Base-by-base conservation (phyloP, 2,113 vertebrate genomes). In the Lampris megalopsis region DNA sequence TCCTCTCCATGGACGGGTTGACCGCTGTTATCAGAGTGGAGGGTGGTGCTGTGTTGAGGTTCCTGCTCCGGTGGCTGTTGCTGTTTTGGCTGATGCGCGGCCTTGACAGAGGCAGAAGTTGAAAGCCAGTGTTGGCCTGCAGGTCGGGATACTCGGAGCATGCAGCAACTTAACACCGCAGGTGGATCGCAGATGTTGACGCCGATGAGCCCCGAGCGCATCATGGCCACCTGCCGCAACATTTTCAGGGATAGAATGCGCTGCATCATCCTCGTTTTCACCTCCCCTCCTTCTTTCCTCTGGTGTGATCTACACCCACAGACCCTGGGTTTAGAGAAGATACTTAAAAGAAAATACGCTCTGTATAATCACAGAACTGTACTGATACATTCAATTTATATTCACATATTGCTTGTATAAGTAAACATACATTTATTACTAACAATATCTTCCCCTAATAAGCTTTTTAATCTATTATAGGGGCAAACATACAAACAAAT, bases 241-340 rank as follows among this genome's bases (percentile, higher is more conserved):
- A 86, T 83, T 73, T 91, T 77, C 43, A 64, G 89, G 37, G 92
- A 83, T 6, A 95, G 53, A 68, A 91, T 82, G 82, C 90, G 82
- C 3, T 95, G 95, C 95, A 97, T 96, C 79, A 75, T 88, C 81
- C 40, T 82, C 85, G 9, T 77, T 52, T 47, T 76, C 5, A 6
- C 10, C 73, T 63, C 62, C 48, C 1, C 71, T 56, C 67, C 65
- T 73, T 67, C 62, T 60, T 41, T 74, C 58, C 71, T 45, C 68
- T 67, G 64, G 64, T 70, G 71, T 56, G 74, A 84, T 9, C n/a
- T 66, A 71, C 41, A 57, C 71, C 48, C 24, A 77, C 83, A 82
- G 71, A 67, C 82, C 85, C 75, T 52, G 37, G 47, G 3, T 48
- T 10, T 38, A 73, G 6, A 77, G 4, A 24, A 13, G 24, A 24